These are phyloP conservation scores for Macquaria ambigua DNA, from an alignment of 2,113 vertebrate species.

Conservation along the genomic window DNA sequence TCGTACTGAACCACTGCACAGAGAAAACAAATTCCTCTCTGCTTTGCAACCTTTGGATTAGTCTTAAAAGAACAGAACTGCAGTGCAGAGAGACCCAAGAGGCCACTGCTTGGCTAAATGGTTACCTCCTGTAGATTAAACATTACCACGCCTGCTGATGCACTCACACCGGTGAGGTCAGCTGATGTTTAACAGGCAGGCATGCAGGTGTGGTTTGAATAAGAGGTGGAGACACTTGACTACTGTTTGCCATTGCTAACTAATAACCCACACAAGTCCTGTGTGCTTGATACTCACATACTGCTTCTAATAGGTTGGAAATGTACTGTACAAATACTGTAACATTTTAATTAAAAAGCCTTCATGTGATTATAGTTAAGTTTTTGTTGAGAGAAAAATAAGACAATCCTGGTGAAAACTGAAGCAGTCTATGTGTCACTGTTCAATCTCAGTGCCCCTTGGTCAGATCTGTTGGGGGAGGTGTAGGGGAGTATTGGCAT, in stretches of 20 bases:
- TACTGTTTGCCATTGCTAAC: slow-evolving; percentile 49
- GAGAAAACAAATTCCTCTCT: slow-evolving; percentile 6
- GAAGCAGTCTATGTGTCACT: too few species aligned
- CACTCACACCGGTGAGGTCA: slow-evolving; percentile 58
- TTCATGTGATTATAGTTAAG: background rate
- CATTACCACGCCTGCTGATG: slow-evolving; percentile 80
- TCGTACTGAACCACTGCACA: background rate
- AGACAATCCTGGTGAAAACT: background rate
- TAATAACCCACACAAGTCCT: slow-evolving; percentile 5
- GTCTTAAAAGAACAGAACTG: slow-evolving; percentile 6
- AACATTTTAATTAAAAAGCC: background rate
- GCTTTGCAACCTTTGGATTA: slow-evolving; percentile 2
- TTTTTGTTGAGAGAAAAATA: background rate
- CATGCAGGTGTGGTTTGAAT: slow-evolving; percentile 67
- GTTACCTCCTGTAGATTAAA: slow-evolving; percentile 77
- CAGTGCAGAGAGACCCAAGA: background rate
- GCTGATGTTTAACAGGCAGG: slow-evolving; percentile 72
- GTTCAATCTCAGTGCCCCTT: background rate
- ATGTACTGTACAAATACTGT: background rate
- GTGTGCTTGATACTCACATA: background rate
- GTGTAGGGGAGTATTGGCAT: background rate
- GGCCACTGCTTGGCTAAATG: slow-evolving; percentile 22
- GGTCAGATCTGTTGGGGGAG: background rate
- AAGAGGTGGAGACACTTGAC: slow-evolving; percentile 68
- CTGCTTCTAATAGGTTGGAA: background rate